A percentile compares a stretch with the other conserved stretches of the same genome.
phyloP scores from a whole-genome alignment of 2,797 vertebrate species.

The Pantherophis alleghaniensis region DNA sequence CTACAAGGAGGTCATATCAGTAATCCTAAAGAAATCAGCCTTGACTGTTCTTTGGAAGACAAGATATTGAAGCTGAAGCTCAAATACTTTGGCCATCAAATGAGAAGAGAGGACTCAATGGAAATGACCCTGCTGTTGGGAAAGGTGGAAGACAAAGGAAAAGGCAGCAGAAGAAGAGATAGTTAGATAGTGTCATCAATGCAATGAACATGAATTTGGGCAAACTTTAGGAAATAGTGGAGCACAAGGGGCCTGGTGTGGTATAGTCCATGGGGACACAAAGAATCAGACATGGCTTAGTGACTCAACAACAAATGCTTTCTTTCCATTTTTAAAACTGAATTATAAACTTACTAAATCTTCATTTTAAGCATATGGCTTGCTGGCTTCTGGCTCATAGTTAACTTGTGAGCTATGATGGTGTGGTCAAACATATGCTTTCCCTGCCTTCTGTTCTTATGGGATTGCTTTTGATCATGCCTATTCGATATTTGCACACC shows the following conservation, averaged over 20 bases:
- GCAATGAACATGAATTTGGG: background rate
- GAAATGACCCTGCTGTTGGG: background rate
- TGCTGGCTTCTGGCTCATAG: background rate
- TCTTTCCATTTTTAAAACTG: background rate
- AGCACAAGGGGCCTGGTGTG: background rate
- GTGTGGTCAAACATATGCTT: background rate
- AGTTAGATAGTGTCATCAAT: background rate
- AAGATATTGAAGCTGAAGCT: background rate
- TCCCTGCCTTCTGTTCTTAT: background rate
- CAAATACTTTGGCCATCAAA: background rate
- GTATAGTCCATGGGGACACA: background rate
- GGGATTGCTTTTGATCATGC: constrained; percentile 24
- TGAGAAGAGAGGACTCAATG: background rate
- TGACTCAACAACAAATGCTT: background rate
- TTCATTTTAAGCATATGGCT: background rate
- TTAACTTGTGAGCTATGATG: background rate
- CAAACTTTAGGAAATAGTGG: background rate
- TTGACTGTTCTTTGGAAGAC: background rate
- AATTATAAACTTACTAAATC: background rate
- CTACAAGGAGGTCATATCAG: background rate
- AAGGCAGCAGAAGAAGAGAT: background rate
- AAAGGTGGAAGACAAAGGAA: background rate
- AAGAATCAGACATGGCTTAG: background rate
- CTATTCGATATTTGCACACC: constrained; percentile 30
- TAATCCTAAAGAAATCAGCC: background rate